Evolutionary conservation across 2,797 vertebrate genomes (phyloP), one percentile per base, ranked within the genome.

Genomic region (Mareca penelope): DNA sequence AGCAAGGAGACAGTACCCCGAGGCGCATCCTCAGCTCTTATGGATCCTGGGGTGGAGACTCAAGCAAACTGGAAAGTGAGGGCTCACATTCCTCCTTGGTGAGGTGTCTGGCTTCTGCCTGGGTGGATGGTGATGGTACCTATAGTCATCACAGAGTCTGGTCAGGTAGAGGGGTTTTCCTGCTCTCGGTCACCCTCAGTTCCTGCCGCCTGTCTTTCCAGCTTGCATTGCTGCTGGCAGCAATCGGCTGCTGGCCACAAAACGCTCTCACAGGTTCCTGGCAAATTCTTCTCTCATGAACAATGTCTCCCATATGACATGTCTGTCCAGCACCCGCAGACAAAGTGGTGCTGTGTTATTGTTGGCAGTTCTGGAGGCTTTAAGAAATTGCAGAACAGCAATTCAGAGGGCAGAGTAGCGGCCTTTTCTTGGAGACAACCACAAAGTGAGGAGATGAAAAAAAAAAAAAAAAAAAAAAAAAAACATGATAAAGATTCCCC

Each of bases 301-400:
- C 57, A 86, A 80, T 3, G 7, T 76, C 86, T 89, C 80, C 52
- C 0, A 35, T 35, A 53, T 16, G 64, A 77, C 1, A 7, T 37
- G 63, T 64, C 59, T 5, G 0, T n/a, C 46, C 53, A 4, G 0
- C 3, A 15, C 29, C 50, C 1, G 6, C 90, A 18, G 3, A 72
- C 93, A 90, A 77, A 94, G 88, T 4, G 1, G 26, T 7, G 55
- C 88, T 96, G 69, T 96, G 80, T 94, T 95, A 63, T 94, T 91
- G 26, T 76, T 96, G 95, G 96, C 93, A 94, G 23, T 0, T 0
- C 55, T 0, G 2, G 44, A 78, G 63, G 42, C 82, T 83, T 71
- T 57, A 53, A 68, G 79, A 63, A 94, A 93, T 8, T 46, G 21
- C 61, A 88, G 82, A 63, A 82, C 87, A 79, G 60, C 4, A 2